phyloP scores from a whole-genome alignment of 2,113 vertebrate genomes.

The Macaca mulatta region DNA sequence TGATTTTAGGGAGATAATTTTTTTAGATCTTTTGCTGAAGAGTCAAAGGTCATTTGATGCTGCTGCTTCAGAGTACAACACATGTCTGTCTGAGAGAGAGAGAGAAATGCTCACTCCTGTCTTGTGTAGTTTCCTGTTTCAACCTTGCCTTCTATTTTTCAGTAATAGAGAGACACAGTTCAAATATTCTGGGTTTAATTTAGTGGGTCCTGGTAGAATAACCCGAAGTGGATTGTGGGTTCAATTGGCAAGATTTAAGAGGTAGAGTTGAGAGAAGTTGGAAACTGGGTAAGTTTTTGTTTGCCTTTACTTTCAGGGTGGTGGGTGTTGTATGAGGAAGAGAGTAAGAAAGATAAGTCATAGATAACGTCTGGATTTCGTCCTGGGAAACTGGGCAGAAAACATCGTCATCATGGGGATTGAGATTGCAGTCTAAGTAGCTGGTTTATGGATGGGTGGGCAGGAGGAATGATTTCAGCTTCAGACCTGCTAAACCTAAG shows the following conservation, averaged over 20 bases:
- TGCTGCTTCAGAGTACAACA: neutral
- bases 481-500: neutral
- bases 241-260: neutral
- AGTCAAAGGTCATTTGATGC: neutral
- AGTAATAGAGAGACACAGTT: neutral
- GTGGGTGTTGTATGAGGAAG: neutral
- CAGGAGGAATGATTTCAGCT: neutral
- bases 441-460: neutral
- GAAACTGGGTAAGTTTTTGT: neutral
- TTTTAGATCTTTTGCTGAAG: neutral
- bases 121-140: neutral
- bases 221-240: neutral
- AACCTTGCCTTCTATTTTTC: neutral
- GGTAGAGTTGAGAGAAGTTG: neutral
- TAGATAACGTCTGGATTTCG: neutral
- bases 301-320: neutral
- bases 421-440: neutral
- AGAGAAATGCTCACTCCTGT: neutral
- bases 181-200: neutral
- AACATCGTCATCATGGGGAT: neutral
- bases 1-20: neutral
- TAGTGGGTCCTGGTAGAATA: neutral
- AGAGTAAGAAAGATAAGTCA: neutral
- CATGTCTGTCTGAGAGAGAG: neutral
- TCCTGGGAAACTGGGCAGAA: neutral